Base-by-base conservation (phyloP, 37 sponge, comb jelly and placozoan species). In the Beroe ovata region DNA sequence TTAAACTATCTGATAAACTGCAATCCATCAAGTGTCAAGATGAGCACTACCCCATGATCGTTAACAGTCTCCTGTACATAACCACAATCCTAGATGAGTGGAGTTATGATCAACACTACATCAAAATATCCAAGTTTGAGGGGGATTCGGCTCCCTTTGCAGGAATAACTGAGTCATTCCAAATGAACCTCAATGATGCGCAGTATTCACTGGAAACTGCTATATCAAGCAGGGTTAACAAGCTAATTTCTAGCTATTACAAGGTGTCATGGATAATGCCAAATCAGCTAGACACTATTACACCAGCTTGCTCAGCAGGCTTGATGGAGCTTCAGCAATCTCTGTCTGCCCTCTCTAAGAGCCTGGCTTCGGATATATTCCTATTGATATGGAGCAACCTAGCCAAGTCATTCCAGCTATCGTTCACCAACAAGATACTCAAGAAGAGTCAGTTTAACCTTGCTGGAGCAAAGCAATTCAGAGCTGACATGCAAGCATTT, bases 241-340 rank as follows among this genome's bases (percentile, higher is more conserved):
- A 28, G 20, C 38, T 77, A n/a, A 25, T 77, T 0, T 14, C 38
- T 26, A 23, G 84, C 16, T 77, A 77, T 40, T 77, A 21, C 84
- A 77, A 77, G 54, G 8, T 21, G 11, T 3, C 41, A 25, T 77
- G 84, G 84, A 42, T 42, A 0, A 42, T 77, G 6, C 54, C 84
- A 25, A 39, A 42, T 41, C 19, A 39, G 4, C 54, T 42, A 1
- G 42, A 77, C 22, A 26, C 47, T 25, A 77, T 77, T 28, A 42
- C 54, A 32, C 84, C 84, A 14, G 16, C 84, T n/a, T 77, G 84
- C 54, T 77, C 84, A 42, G 84, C 47, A 42, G 84, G 84, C 18
- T 36, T 77, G 3, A 77, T 77, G 84, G 84, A 77, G 28, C 28
- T 77, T 19, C 84, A 77, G 22, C 84, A 77, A 26, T 77, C 84